Conservation (phyloP, 37 sponge, comb jelly and placozoan genomes). For the Bolinopsis microptera region DNA sequence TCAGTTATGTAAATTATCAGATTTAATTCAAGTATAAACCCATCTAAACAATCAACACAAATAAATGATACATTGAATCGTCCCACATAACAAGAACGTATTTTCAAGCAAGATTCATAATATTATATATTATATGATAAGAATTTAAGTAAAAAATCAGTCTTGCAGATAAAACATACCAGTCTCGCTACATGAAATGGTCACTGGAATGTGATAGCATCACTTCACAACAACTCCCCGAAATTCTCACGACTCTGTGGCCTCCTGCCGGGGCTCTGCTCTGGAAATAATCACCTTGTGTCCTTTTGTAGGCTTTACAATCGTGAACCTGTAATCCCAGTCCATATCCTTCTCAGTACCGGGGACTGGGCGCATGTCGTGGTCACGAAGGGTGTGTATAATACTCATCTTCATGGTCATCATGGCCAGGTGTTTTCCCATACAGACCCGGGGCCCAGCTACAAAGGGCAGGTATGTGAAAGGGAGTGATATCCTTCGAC, state of each 20-base stretch:
- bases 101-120: not conserved
- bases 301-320: not conserved
- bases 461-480: constrained; percentile 16
- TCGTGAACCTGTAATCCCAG: constrained; percentile 24
- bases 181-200: too few relatives aligned
- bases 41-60: too few relatives aligned
- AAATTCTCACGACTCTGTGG: too few relatives aligned
- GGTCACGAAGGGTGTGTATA: not conserved
- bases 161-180: too few relatives aligned
- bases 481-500: not conserved
- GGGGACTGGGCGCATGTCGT: not conserved
- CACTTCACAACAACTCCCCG: too few relatives aligned
- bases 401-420: constrained; percentile 20
- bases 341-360: constrained; percentile 25
- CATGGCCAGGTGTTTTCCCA: constrained; percentile 20
- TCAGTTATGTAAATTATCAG: too few relatives aligned
- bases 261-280: too few relatives aligned
- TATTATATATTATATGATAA: not conserved
- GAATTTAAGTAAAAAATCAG: not conserved
- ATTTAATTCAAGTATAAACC: too few relatives aligned
- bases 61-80: too few relatives aligned
- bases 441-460: constrained; percentile 10
- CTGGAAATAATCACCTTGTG: not conserved
- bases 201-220: too few relatives aligned
- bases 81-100: too few relatives aligned